Evolutionary conservation across 2,888 invertebrate genomes (phyloP), one percentile per base, ranked within the genome.

Genomic region (Pseudococcus jackbeardsleyi): DNA sequence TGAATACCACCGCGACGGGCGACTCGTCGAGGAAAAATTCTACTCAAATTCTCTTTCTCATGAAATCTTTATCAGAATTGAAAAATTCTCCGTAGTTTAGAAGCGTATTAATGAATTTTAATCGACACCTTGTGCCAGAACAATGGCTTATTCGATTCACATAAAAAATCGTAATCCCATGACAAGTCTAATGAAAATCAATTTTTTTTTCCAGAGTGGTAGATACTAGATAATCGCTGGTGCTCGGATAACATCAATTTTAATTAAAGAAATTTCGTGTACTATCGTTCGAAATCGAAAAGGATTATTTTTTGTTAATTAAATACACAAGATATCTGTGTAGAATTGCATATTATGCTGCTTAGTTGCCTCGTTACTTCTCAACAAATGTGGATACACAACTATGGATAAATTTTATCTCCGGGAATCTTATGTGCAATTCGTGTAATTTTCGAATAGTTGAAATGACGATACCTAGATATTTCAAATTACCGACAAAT

Each of bases 81-180:
- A 72, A 26, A 72, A 72, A 17, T 72, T 26, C 5, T 42, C 5
- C 7, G 42, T 42, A 42, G 17, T 33, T 68, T 22, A 33, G n/a
- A 68, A 26, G 68, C 26, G 12, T 26, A 68, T 68, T 68, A 72
- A 72, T 17, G 72, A 33, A 72, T 72, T 72, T 26, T 72, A 72
- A 72, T 72, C 72, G 64, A 64, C 19, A 22, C 12, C n/a, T 77
- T 42, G 39, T 42, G 42, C 9, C n/a, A 1, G 2, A 77, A 77
- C 77, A 77, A 77, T 77, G 77, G 22, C 8, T 64, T 64, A 64
- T 64, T 22, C 64, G 64, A 77, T 77, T 77, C 77, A 33, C 77
- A 77, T 77, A 77, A 33, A 33, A 8, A 77, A 77, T 77, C 77
- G 33, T n/a, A n/a, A 77, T 77, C 77, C 39, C 77, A 77, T 77